Percentiles rank a stretch among this genome's conserved stretches.
Evolutionary conservation across 2,888 invertebrate species (phyloP).

Genomic region (Lepidochrysops patricia): DNA sequence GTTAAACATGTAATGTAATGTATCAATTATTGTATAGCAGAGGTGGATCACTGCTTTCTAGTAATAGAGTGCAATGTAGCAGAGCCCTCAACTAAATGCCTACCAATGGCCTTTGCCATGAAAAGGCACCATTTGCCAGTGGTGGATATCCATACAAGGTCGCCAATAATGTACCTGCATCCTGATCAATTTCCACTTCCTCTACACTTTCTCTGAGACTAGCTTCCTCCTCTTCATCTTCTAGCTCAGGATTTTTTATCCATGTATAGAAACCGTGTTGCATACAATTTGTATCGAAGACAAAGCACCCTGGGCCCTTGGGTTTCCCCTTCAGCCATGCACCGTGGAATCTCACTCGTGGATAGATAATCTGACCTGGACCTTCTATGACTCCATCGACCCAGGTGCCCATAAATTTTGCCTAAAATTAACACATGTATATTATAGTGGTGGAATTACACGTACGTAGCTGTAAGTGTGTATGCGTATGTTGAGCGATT

Average conservation of each 20-base stretch:
- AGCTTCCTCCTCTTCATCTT: conserved; percentile 55
- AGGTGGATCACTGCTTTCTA: too few species aligned
- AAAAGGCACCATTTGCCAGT: not conserved
- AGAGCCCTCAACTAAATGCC: too few species aligned
- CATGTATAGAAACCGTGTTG: conserved; percentile 81
- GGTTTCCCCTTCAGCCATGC: conserved; percentile 81
- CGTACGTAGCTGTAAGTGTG: too few species aligned
- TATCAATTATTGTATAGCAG: too few species aligned
- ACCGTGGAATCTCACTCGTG: conserved; percentile 80
- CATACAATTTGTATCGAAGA: conserved; percentile 84
- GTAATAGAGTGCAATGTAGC: too few species aligned
- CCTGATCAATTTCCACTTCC: conserved; percentile 51
- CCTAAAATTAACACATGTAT: conserved; percentile 36
- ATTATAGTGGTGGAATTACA: too few species aligned
- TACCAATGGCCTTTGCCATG: too few species aligned
- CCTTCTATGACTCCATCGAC: conserved; percentile 82
- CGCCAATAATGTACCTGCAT: conserved; percentile 27
- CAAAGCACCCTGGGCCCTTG: conserved; percentile 82
- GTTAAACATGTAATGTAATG: too few species aligned
- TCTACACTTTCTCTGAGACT: conserved; percentile 48
- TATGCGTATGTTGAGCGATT: too few species aligned
- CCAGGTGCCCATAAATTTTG: conserved; percentile 83
- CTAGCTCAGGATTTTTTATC: conserved; percentile 65
- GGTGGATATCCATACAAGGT: not conserved
- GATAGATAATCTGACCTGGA: conserved; percentile 81